These are phyloP conservation scores for Drosophila flavopinicola DNA, from an alignment of 2,888 invertebrate genomes.

Conservation along the genomic window DNA sequence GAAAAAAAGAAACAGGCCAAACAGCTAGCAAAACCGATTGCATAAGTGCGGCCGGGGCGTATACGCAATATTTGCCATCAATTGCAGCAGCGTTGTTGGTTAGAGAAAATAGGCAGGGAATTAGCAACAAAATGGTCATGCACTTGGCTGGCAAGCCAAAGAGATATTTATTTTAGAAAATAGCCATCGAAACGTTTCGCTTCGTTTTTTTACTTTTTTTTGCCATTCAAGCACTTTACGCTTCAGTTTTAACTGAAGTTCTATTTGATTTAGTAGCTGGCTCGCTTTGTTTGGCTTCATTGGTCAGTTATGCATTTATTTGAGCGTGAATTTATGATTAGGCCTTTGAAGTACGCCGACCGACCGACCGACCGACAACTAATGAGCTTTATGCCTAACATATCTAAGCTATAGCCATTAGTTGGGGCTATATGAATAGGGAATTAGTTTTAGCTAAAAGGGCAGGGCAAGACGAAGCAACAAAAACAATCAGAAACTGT, in stretches of 20 bases:
- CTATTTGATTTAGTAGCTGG: slow-evolving; percentile 65
- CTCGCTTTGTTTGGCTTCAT: slow-evolving; percentile 50
- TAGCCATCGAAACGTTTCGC: slow-evolving; percentile 40
- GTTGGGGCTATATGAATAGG: slow-evolving; percentile 2
- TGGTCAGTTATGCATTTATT: slow-evolving; percentile 68
- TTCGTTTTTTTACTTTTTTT: slow-evolving; percentile 22
- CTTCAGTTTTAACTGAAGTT: slow-evolving; percentile 68
- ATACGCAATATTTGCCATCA: slow-evolving; percentile 78
- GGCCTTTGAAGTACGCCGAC: slow-evolving; percentile 37
- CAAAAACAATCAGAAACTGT: not conserved
- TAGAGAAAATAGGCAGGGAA: slow-evolving; percentile 55
- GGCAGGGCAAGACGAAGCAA: not conserved
- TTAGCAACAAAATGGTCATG: slow-evolving; percentile 63
- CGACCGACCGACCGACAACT: slow-evolving; percentile 6
- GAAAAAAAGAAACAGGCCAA: slow-evolving; percentile 60
- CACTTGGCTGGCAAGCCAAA: slow-evolving; percentile 35
- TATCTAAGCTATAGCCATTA: not conserved
- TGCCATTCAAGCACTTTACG: slow-evolving; percentile 55
- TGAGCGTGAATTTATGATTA: slow-evolving; percentile 61
- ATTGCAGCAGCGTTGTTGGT: slow-evolving; percentile 72
- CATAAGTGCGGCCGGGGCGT: slow-evolving; percentile 69
- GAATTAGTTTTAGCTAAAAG: not conserved
- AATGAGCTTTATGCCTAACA: slow-evolving; percentile 20
- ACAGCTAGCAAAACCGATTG: slow-evolving; percentile 52
- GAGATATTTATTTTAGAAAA: slow-evolving; percentile 74